These are phyloP conservation scores for Phalangium opilio DNA, from an alignment of 2,888 invertebrate genomes.

Conservation along the genomic window DNA sequence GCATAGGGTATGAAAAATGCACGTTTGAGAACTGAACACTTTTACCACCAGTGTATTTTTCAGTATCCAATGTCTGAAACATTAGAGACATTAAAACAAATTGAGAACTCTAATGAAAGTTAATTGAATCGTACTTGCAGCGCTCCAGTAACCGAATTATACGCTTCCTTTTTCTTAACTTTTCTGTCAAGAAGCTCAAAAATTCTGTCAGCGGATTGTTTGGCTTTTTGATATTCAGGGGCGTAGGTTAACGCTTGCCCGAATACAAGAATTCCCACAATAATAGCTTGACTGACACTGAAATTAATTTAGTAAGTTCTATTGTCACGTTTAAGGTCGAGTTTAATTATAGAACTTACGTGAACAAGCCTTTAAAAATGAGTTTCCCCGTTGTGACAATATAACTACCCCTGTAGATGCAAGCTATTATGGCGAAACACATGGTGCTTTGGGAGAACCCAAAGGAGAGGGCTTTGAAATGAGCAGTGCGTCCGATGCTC, in stretches of 20 bases:
- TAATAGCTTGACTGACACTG: conserved; percentile 55
- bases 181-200: conserved; percentile 41
- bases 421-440: conserved; percentile 38
- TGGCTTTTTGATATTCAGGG: conserved; percentile 64
- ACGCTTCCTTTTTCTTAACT: conserved; percentile 7
- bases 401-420: too few species aligned
- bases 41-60: conserved; percentile 32
- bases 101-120: too few species aligned
- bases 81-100: too few species aligned
- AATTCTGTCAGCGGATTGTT: conserved; percentile 51
- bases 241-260: conserved; percentile 61
- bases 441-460: conserved; percentile 54
- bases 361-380: too few species aligned
- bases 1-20: conserved; percentile 61
- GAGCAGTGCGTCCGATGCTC: conserved; percentile 24
- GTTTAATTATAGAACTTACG: too few species aligned
- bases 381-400: too few species aligned
- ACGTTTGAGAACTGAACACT: conserved; percentile 53
- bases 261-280: conserved; percentile 64
- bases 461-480: conserved; percentile 50
- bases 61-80: too few species aligned
- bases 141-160: too few species aligned
- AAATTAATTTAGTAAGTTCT: background rate
- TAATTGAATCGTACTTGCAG: too few species aligned
- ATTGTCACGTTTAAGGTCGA: too few species aligned